Base-by-base conservation (phyloP, 2,113 vertebrate genomes). In the Zosterops hypoxanthus region DNA sequence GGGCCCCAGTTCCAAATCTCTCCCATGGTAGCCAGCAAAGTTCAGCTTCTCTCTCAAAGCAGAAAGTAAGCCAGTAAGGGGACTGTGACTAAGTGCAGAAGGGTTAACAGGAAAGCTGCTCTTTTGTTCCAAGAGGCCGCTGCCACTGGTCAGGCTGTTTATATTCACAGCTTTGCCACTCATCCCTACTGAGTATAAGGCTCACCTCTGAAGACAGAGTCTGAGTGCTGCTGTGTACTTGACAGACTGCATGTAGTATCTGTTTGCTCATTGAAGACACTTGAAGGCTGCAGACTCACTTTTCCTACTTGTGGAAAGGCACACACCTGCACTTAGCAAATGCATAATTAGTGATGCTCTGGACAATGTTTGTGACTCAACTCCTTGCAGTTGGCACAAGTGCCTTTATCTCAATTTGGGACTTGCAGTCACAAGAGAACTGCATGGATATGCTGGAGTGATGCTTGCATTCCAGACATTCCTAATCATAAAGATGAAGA, bases 391-490 rank as follows among this genome's bases (percentile, higher is more conserved):
- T 13, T 49, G 47, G 90, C 87, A 57, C 42, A 78, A 66, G 46
- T 49, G 59, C 71, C 75, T 88, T 84, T 66, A 63, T 81, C 86
- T 87, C 13, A 8, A 5, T 92, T 65, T 73, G 78, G 86, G 69
- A 92, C 44, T 84, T 91, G 28, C 10, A 55, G 61, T 57, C 60
- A 71, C 85, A 85, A 86, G 65, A 60, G 86, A 87, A 33, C 14
- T 28, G 91, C 44, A 49, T 78, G 89, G 92, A 84, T 92, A 44
- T 87, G 49, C 92, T 91, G 68, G 59, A 94, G 73, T n/a, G 84
- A 77, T 6, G 13, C 78, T 94, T 14, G 18, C 96, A 94, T 97
- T 94, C 97, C 95, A 96, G 94, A 92, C 94, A 94, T 97, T 97
- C 97, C 92, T 96, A 71, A 63, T 75, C 46, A 65, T 50, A 89